phyloP scores from a whole-genome alignment of 2,888 invertebrate species.

The Congeria kusceri region DNA sequence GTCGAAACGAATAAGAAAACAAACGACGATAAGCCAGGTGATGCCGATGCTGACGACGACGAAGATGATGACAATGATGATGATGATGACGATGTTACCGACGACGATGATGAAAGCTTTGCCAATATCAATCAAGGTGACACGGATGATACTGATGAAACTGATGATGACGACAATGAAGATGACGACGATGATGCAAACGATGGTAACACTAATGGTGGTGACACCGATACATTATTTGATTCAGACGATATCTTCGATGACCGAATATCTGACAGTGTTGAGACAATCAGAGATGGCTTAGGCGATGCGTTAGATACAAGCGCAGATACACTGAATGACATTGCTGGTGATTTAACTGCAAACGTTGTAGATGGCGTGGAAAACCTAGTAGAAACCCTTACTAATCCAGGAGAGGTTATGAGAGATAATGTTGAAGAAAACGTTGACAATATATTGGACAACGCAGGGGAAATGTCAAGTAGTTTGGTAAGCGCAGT shows the following conservation, averaged over 20 bases:
- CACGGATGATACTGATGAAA: constrained; percentile 5
- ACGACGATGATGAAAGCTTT: constrained; percentile 15
- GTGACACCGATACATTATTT: constrained; percentile 13
- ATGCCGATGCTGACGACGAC: constrained; percentile 33
- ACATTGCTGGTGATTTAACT: constrained; percentile 9
- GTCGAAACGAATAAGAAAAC: constrained; percentile 2
- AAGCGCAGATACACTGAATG: constrained; percentile 19
- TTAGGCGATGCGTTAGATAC: constrained; percentile 18
- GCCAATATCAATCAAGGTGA: constrained; percentile 9
- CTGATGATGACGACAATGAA: constrained; percentile 20
- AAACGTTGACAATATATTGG: not conserved
- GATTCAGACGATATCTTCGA: not conserved
- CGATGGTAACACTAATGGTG: constrained; percentile 1
- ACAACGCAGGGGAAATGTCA: not conserved
- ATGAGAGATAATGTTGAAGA: not conserved
- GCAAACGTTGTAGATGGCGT: not conserved
- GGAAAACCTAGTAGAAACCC: not conserved
- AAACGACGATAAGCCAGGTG: constrained; percentile 11
- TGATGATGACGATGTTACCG: constrained; percentile 21
- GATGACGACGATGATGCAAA: not conserved
- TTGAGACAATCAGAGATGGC: constrained; percentile 11
- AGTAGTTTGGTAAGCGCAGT: not conserved
- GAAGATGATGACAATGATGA: constrained; percentile 34
- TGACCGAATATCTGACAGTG: not conserved
- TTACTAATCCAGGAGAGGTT: constrained; percentile 2